Evolutionary conservation across 2,113 vertebrate species (phyloP), one percentile per base, ranked within the genome.

Genomic region (Notothenia coriiceps): DNA sequence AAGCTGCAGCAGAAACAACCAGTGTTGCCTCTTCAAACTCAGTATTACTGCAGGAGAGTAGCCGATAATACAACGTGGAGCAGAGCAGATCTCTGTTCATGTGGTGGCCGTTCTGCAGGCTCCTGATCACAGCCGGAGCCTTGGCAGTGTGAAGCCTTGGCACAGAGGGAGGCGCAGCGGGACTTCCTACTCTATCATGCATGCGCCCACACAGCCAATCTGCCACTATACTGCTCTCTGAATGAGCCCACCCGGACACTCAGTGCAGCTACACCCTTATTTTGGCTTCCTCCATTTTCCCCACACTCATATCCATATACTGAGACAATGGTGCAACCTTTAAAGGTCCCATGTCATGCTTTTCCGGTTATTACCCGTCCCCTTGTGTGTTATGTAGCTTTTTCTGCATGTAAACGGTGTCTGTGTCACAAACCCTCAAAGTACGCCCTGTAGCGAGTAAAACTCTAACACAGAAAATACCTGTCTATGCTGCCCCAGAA

Each of bases 171-270:
- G 51, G 70, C 82, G 2, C 91, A 89, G 89, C 64, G 18, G 85
- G 89, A 86, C 86, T 94, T 94, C 91, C 90, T 86, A 63, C 76
- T 72, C 69, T n/a, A 79, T 72, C 88, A 83, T 70, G 66, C 51
- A 47, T 69, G 83, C 80, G 83, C 94, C 93, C 91, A 94, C 93
- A 85, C 93, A 92, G 56, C 49, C 93, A 92, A 93, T 93, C 93
- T 94, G 93, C 86, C 77, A 82, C 91, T 64, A 29, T 29, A 78
- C 73, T 86, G 71, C 47, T 65, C 18, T 83, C 70, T 57, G 67
- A 85, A 59, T 54, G 70, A 81, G 78, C 57, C 54, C 75, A 63
- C 40, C 6, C 57, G 77, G 80, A 77, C 72, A 79, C 74, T 66
- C 65, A 25, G 20, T 47, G 57, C 57, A 69, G 61, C 62, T 17